Evolutionary conservation across 2,888 invertebrate genomes (phyloP).

Genomic region (Chrysotoxum bicinctum): DNA sequence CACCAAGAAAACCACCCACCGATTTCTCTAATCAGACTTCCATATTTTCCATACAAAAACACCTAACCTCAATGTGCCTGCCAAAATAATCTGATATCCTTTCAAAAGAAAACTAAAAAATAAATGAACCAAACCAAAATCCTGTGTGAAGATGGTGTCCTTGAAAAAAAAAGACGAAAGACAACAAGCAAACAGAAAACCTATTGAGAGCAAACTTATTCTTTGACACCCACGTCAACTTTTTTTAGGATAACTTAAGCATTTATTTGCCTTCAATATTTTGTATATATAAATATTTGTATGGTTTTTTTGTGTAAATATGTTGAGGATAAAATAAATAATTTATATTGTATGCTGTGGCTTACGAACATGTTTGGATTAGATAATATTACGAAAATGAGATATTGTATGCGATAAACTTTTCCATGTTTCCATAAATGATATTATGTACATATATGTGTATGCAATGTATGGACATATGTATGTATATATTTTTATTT

Average conservation of each 20-base stretch:
- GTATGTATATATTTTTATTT: too few relatives aligned
- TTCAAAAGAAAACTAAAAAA: too few relatives aligned
- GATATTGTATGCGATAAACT: not conserved
- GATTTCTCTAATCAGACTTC: too few relatives aligned
- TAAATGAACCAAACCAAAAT: too few relatives aligned
- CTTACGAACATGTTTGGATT: not conserved
- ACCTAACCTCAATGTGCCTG: too few relatives aligned
- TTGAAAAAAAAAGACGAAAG: not conserved
- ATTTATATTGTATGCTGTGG: not conserved
- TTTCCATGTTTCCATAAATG: not conserved
- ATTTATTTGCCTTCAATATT: not conserved
- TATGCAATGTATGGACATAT: too few relatives aligned
- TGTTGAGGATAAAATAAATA: not conserved
- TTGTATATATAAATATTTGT: not conserved
- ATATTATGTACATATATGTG: not conserved
- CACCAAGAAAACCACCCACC: too few relatives aligned
- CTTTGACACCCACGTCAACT: not conserved
- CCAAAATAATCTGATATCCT: too few relatives aligned
- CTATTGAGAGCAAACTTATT: not conserved
- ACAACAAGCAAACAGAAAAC: not conserved
- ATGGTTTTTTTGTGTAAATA: not conserved
- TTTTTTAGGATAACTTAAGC: not conserved
- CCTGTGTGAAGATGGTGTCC: too few relatives aligned
- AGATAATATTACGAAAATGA: not conserved
- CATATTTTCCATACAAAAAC: too few relatives aligned